These are phyloP conservation scores for Cygnus olor DNA, from an alignment of 2,797 vertebrate genomes.

Conservation along the genomic window DNA sequence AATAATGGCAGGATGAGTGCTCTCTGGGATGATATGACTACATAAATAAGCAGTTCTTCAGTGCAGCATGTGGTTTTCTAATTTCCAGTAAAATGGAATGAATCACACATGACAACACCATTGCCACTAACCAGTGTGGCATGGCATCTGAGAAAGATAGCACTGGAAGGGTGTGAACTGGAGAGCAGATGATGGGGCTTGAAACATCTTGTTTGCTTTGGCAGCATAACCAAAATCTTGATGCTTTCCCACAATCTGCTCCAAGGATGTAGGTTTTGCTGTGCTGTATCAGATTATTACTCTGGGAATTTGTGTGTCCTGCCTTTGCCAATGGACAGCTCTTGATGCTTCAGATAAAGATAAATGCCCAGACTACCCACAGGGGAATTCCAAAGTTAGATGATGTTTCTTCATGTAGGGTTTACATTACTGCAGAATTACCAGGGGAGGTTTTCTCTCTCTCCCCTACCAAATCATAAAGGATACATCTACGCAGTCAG, in stretches of 20 bases:
- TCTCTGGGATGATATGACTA: slow-evolving; percentile 8
- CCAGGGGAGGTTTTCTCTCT: slow-evolving; percentile 30
- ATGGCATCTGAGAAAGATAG: slow-evolving; percentile 66
- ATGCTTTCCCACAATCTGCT: slow-evolving; percentile 64
- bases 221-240: slow-evolving; percentile 48
- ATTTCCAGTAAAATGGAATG: slow-evolving; percentile 72
- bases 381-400: slow-evolving; percentile 62
- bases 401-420: slow-evolving; percentile 22
- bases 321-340: slow-evolving; percentile 52
- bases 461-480: slow-evolving; percentile 3
- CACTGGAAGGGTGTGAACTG: slow-evolving; percentile 67
- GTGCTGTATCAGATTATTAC: slow-evolving; percentile 49
- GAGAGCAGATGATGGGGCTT: slow-evolving; percentile 64
- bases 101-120: slow-evolving; percentile 66
- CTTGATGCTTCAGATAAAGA: slow-evolving; percentile 59
- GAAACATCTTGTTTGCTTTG: slow-evolving; percentile 70
- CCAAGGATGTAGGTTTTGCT: slow-evolving; percentile 64
- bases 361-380: slow-evolving; percentile 33
- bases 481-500: not conserved
- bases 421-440: slow-evolving; percentile 33
- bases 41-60: slow-evolving; percentile 56
- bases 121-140: slow-evolving; percentile 65
- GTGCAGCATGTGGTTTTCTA: slow-evolving; percentile 59
- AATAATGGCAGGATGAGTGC: slow-evolving; percentile 38
- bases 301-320: slow-evolving; percentile 52